phyloP scores from a whole-genome alignment of 2,888 invertebrate genomes.

The Clitarchus hookeri region DNA sequence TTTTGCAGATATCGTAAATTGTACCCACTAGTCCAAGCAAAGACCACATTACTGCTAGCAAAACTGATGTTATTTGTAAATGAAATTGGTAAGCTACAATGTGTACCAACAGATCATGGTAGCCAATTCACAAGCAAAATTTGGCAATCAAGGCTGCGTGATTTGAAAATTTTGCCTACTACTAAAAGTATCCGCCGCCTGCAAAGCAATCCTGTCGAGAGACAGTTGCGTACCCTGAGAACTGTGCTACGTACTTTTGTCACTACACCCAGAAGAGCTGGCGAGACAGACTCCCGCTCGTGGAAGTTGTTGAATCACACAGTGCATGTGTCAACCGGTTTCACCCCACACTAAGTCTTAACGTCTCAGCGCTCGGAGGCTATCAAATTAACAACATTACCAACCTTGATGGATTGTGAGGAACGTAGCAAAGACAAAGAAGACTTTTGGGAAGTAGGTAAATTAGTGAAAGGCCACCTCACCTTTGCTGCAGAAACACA shows the following conservation, averaged over 20 bases:
- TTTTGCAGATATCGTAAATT: neutral
- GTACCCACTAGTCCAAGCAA: neutral
- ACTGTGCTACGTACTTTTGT: neutral
- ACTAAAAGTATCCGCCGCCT: neutral
- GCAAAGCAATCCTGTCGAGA: neutral
- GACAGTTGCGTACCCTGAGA: no score
- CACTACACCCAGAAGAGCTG: neutral
- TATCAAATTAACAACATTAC: no score
- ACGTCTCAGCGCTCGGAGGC: no score
- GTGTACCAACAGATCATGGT: neutral
- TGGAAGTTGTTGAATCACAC: neutral
- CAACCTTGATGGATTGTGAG: no score
- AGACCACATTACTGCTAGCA: neutral
- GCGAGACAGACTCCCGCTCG: neutral
- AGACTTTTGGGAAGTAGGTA: no score
- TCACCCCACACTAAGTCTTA: neutral
- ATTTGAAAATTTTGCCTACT: neutral
- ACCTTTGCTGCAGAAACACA: no score
- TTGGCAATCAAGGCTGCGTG: neutral
- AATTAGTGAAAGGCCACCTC: no score
- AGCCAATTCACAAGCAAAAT: neutral
- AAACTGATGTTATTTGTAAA: neutral
- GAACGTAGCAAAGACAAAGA: no score
- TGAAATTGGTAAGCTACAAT: neutral
- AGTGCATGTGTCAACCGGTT: neutral